Percentiles rank a stretch among this genome's conserved stretches.
Evolutionary conservation across 1,140 invertebrate genomes (phyloP).

Genomic region (Drosophila prosaltans): DNA sequence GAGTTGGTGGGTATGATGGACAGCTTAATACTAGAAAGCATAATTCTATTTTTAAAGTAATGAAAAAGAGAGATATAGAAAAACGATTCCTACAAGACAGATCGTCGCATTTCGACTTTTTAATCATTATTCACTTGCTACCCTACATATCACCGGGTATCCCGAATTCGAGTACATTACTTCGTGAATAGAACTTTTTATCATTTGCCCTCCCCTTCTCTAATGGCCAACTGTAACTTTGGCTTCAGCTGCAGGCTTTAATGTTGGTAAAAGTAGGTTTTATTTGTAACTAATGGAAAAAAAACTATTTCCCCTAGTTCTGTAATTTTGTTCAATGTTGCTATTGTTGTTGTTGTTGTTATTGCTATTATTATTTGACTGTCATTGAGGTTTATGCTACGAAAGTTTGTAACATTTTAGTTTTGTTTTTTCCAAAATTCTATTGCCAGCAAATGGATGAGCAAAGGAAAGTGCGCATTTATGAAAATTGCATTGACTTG

Average conservation of each 20-base stretch:
- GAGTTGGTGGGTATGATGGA: background rate
- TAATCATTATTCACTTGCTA: no score
- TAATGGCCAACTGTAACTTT: background rate
- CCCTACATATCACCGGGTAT: background rate
- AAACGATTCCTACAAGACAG: no score
- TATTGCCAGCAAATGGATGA: constrained; percentile 55
- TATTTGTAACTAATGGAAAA: constrained; percentile 71
- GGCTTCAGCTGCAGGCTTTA: constrained; percentile 42
- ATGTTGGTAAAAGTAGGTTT: constrained; percentile 72
- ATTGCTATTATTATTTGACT: constrained; percentile 31
- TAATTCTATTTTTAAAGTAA: no score
- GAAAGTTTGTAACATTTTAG: constrained; percentile 37
- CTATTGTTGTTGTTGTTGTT: constrained; percentile 18
- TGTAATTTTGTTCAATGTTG: constrained; percentile 10
- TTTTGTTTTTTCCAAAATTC: constrained; percentile 31
- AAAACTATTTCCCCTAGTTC: constrained; percentile 55
- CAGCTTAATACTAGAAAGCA: no score
- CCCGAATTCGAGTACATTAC: background rate
- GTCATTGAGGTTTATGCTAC: constrained; percentile 53
- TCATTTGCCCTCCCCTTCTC: background rate
- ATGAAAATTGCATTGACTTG: constrained; percentile 63
- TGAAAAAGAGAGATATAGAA: no score
- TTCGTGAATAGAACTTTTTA: background rate
- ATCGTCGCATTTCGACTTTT: no score
- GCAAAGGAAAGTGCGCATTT: constrained; percentile 66